Evolutionary conservation across 2,888 invertebrate genomes (phyloP).

Genomic region (Oligia strigilis): DNA sequence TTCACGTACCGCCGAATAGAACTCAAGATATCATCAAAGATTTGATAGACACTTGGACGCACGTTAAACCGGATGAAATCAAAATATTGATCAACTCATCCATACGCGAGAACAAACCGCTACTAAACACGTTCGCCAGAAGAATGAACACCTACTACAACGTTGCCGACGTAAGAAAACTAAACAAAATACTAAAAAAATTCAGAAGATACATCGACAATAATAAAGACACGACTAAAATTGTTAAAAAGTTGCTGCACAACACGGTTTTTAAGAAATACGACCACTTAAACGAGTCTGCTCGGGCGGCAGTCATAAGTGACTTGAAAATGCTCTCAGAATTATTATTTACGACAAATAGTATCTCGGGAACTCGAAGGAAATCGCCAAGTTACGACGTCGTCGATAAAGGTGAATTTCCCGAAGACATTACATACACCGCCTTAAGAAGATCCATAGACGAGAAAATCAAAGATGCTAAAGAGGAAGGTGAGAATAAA

Average conservation of each 20-base stretch:
- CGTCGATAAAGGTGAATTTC: background rate
- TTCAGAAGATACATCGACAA: conserved; percentile 7
- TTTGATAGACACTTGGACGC: conserved; percentile 1
- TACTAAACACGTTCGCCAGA: background rate
- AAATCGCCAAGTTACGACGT: background rate
- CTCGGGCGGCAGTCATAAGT: background rate
- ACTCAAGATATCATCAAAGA: background rate
- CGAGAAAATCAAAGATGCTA: conserved; percentile 9
- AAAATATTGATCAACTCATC: background rate
- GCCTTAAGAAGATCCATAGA: conserved; percentile 20
- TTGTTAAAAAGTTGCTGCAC: conserved; percentile 19
- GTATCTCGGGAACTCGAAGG: background rate
- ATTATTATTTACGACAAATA: background rate
- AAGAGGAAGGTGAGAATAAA: background rate
- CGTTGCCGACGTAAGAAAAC: background rate
- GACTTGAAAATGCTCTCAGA: conserved; percentile 15
- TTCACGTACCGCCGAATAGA: background rate
- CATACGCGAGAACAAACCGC: background rate
- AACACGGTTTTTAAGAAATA: conserved; percentile 25
- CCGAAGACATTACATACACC: background rate
- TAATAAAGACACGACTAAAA: background rate
- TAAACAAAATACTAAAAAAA: conserved; percentile 33
- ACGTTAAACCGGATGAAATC: background rate
- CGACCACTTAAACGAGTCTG: conserved; percentile 6
- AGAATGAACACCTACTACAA: conserved; percentile 35